Evolutionary conservation across 2,888 invertebrate species (phyloP), one percentile per base, ranked within the genome.

Genomic region (Polyommatus iphigenia): DNA sequence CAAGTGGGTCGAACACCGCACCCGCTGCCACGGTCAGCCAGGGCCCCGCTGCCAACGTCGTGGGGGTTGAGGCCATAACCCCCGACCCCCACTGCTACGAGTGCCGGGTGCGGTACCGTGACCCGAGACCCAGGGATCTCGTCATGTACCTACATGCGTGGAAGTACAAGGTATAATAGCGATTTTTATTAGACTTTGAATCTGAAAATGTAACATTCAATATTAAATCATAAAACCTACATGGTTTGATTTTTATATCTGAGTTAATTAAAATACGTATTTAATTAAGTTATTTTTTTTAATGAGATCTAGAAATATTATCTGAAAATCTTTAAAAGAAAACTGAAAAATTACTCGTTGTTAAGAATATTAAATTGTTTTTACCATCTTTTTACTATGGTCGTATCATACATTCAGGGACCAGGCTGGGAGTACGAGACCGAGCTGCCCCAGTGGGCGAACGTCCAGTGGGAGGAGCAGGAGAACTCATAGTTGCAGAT

Each of bases 111-210:
- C 95, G 97, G 80, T 99, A 98, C 93, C 95, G 97, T 82, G 99
- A 99, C 90, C 99, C 99, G 0, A 96, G 97, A 81, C 98, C 98
- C 0, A 96, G 97, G 83, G 98, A 99, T 90, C 95, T 99, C 80
- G 97, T 99, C 83, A 98, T 99, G 98, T 99, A 98, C 91, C 95
- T 99, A 72, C 99, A 99, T 91, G 99, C 99, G 50, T 98, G 98
- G 97, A 97, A 97, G 86, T 98, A 98, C 90, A 96, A 96, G 95
- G 97, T 97, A 88, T 24, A 29, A 29, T 20, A n/a, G 18, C 2
- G 67, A 13, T 29, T 67, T 15, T 15, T 0, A 32, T 29, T 32
- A 29, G 15, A 67, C 2, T 29, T 41, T 46, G 46, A 46, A 46
- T 46, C 3, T 46, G 46, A 46, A 46, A 46, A 46, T 46, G 3